Base-by-base conservation (phyloP, 2,797 vertebrate genomes). In the Podarcis siculus region DNA sequence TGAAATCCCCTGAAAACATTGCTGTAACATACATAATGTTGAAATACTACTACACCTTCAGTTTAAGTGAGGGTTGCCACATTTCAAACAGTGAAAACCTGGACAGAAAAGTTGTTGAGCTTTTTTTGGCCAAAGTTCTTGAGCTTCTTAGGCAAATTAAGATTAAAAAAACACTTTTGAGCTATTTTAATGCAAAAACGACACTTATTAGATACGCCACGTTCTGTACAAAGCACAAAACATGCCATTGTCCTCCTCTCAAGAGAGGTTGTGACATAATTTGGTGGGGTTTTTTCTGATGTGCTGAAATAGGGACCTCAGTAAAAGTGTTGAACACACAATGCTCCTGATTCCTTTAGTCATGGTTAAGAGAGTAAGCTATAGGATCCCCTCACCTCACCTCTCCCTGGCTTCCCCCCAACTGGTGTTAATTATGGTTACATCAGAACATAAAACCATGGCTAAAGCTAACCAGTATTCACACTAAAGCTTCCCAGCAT, bases 321-420 rank as follows among this genome's bases (percentile, higher is more conserved):
- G 4, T 21, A 49, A 66, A 23, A 8, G 45, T 9, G 45, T 13
- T 80, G 69, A 23, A 85, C 32, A 79, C 9, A 30, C 27, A 35
- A 45, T 80, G 37, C 8, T 80, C 37, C 77, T 85, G 69, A 66
- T 89, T 69, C 10, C 45, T 73, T 85, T 86, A 86, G 78, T 55
- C 49, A 72, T 72, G 67, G 67, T 55, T 86, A 86, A 79, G 73
- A 37, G 78, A 81, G 69, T 55, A 61, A 21, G 49, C 35, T 73
- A n/a, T 35, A 15, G 7, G 45, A 79, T 55, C 66, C 12, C n/a
- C 42, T 86, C 45, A 64, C 39, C 15, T 85, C 35, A n/a, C 9
- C 66, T 42, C 30, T 66, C 27, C 27, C 13, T 32, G 13, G 35
- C 10, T 25, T 81, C 27, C 12, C 49, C 10, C 67, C 67, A 75